phyloP scores from a whole-genome alignment of 2,888 invertebrate genomes.

The Idaea biselata region DNA sequence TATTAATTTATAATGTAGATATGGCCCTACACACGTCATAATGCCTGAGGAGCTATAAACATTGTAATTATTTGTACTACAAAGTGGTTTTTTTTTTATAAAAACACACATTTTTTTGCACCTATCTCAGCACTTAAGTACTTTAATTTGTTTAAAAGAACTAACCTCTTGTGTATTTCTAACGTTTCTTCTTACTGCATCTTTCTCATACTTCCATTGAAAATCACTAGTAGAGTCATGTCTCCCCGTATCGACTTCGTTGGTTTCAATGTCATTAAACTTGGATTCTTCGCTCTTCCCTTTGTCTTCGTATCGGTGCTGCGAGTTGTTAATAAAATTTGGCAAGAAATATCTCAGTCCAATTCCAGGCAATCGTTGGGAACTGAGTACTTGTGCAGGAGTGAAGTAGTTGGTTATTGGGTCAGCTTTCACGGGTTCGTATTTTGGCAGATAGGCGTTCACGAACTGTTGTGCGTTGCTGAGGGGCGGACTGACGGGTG shows the following conservation, averaged over 20 bases:
- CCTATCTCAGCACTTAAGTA: background rate
- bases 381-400: slow-evolving; percentile 57
- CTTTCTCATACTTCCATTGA: slow-evolving; percentile 70
- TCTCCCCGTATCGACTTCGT: slow-evolving; percentile 44
- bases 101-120: background rate
- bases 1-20: too few relatives aligned
- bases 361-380: slow-evolving; percentile 64
- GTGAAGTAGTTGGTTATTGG: slow-evolving; percentile 49
- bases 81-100: too few relatives aligned
- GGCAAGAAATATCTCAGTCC: slow-evolving; percentile 70
- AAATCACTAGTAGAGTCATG: slow-evolving; percentile 53
- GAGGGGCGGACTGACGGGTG: slow-evolving; percentile 37
- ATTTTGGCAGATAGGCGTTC: slow-evolving; percentile 59
- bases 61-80: too few relatives aligned
- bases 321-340: slow-evolving; percentile 41
- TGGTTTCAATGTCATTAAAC: slow-evolving; percentile 59
- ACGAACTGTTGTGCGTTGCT: slow-evolving; percentile 69
- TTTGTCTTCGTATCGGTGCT: slow-evolving; percentile 38
- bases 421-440: slow-evolving; percentile 42
- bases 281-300: slow-evolving; percentile 54
- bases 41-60: too few relatives aligned
- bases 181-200: slow-evolving; percentile 49
- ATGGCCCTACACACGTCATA: too few relatives aligned
- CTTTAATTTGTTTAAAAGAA: slow-evolving; percentile 12
- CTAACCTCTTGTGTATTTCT: slow-evolving; percentile 60